phyloP scores from a whole-genome alignment of 2,888 invertebrate species.

The Thumatha senex region DNA sequence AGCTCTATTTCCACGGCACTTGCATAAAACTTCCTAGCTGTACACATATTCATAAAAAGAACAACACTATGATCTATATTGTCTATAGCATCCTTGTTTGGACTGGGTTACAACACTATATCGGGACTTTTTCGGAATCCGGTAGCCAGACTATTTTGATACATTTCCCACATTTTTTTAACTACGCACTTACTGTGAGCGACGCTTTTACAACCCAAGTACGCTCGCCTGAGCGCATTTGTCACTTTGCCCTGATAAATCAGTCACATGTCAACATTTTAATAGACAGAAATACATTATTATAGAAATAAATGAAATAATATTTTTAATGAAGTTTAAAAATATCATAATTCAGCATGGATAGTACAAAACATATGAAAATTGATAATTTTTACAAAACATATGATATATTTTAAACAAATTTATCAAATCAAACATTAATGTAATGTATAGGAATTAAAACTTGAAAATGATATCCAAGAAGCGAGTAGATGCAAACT shows the following conservation, averaged over 20 bases:
- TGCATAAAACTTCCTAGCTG: conserved; percentile 34
- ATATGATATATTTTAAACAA: neutral
- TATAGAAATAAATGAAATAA: conserved; percentile 1
- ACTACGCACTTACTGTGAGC: conserved; percentile 83
- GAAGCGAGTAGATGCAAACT: neutral
- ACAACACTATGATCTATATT: conserved; percentile 34
- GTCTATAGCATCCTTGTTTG: conserved; percentile 39
- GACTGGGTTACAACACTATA: conserved; percentile 33
- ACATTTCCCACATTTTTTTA: conserved; percentile 26
- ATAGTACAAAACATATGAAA: neutral
- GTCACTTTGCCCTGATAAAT: conserved; percentile 80
- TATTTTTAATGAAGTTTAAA: too few species aligned
- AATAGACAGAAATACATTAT: conserved; percentile 17
- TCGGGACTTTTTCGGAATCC: conserved; percentile 19
- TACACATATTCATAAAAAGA: conserved; percentile 21
- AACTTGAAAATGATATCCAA: neutral
- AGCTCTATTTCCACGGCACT: conserved; percentile 35
- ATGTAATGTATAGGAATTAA: neutral
- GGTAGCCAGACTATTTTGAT: conserved; percentile 41
- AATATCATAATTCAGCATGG: neutral
- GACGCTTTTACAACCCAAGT: conserved; percentile 82
- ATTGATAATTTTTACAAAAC: neutral
- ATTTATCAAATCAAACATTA: neutral
- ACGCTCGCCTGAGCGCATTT: conserved; percentile 78
- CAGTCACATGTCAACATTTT: conserved; percentile 46